phyloP scores from a whole-genome alignment of 2,888 invertebrate species.

The Eudasyphora cyanicolor region DNA sequence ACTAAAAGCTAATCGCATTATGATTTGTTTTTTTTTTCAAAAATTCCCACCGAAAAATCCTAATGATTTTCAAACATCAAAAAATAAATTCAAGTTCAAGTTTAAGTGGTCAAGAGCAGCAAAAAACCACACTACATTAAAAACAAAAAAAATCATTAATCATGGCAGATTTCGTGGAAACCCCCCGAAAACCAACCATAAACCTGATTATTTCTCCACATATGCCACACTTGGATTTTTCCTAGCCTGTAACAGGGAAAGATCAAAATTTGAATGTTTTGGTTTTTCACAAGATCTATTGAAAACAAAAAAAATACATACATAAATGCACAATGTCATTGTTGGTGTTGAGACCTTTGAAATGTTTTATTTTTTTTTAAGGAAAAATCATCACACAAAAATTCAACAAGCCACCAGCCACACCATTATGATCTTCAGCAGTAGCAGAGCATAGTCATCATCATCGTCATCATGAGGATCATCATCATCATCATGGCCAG shows the following conservation, averaged over 20 bases:
- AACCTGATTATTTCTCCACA: constrained; percentile 4
- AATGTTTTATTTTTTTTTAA: no score
- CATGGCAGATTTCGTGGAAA: constrained; percentile 31
- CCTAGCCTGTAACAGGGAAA: not conserved
- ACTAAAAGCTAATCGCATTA: not conserved
- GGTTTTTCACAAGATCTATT: not conserved
- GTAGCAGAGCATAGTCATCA: not conserved
- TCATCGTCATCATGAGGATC: not conserved
- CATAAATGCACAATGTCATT: constrained; percentile 3
- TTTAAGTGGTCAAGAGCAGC: not conserved
- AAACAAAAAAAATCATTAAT: constrained; percentile 23
- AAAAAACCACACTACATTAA: not conserved
- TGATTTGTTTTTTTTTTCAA: not conserved
- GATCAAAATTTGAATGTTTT: not conserved
- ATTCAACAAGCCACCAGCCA: no score
- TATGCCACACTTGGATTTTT: not conserved
- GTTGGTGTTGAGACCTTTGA: not conserved
- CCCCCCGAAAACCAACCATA: not conserved
- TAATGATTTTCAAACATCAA: not conserved
- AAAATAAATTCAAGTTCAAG: constrained; percentile 21
- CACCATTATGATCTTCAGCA: not conserved
- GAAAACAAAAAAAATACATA: not conserved
- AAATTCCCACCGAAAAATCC: not conserved
- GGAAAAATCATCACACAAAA: no score
- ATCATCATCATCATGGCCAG: not conserved